These are phyloP conservation scores for Dicentrarchus labrax DNA, from an alignment of 2,113 vertebrate genomes.

Conservation along the genomic window DNA sequence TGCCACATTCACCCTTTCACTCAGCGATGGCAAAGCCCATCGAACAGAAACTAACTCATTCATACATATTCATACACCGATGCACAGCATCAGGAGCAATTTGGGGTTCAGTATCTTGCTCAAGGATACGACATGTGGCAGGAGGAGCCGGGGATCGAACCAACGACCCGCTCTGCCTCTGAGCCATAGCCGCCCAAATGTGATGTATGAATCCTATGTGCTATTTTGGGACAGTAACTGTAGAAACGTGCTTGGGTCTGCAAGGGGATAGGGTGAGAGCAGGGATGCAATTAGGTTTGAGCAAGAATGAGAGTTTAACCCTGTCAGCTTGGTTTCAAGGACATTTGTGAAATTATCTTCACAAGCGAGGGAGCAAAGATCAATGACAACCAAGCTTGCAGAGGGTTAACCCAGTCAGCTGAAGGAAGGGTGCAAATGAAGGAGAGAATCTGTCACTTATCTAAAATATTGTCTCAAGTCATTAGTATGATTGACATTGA, in stretches of 20 bases:
- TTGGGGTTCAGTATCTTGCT: too few species aligned
- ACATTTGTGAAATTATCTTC: conserved; percentile 11
- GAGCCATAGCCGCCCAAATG: too few species aligned
- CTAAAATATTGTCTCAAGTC: neutral
- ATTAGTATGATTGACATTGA: neutral
- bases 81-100: too few species aligned
- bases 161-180: too few species aligned
- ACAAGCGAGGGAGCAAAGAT: neutral
- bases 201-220: conserved; percentile 32
- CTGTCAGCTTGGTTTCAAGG: conserved; percentile 7
- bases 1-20: too few species aligned
- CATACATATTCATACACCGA: too few species aligned
- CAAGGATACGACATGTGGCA: too few species aligned
- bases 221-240: conserved; percentile 49
- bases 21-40: too few species aligned
- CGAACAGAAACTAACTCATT: too few species aligned
- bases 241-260: conserved; percentile 28
- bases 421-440: neutral
- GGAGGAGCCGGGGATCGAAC: too few species aligned
- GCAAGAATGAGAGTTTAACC: conserved; percentile 8
- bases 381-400: neutral
- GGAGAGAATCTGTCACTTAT: neutral
- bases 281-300: conserved; percentile 11
- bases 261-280: conserved; percentile 26
- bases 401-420: neutral